Evolutionary conservation across 2,888 invertebrate genomes (phyloP), one percentile per base, ranked within the genome.

Genomic region (Gryllus longicercus): DNA sequence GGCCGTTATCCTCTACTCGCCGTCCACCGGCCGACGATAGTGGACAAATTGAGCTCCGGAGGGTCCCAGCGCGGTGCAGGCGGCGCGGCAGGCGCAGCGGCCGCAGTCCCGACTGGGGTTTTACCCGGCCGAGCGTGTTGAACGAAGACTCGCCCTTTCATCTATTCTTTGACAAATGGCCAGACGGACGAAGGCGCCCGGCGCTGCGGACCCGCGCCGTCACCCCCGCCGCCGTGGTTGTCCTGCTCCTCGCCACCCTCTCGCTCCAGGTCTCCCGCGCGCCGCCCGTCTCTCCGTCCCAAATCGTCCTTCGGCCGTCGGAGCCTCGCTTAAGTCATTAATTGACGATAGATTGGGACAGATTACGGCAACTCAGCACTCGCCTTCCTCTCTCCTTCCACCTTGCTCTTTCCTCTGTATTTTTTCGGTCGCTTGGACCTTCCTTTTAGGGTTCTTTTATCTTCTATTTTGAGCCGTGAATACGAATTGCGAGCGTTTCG

Each of bases 261-360:
- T 63, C 63, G 2, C 4, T 63, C 18, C 63, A 16, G 14, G 16
- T 2, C 63, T 63, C 16, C 63, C 18, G 18, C 63, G 63, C 14
- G 16, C 2, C 63, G 18, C 18, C 63, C 63, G 63, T 63, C 14
- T 63, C 63, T 16, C 16, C 18, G 14, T 14, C 63, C 18, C 18
- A 14, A 14, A 63, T 63, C 63, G 63, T 10, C 63, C 63, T 10
- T 18, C 63, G 16, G 63, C 2, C 63, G 14, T 18, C 14, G 16
- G 63, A 63, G 63, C 16, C 63, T 63, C 63, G 63, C 18, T 63
- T 63, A 63, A 63, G 63, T 63, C 63, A 16, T 63, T 63, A 14
- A 63, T 63, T 63, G 63, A 63, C 63, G 63, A 18, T 63, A 63
- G 63, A 63, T 63, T 63, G 63, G 63, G 18, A 63, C 63, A 63